A percentile compares a stretch with the other conserved stretches of the same genome.
Conservation (phyloP, 2,888 invertebrate genomes). For the Malthinus seriepunctatus region DNA sequence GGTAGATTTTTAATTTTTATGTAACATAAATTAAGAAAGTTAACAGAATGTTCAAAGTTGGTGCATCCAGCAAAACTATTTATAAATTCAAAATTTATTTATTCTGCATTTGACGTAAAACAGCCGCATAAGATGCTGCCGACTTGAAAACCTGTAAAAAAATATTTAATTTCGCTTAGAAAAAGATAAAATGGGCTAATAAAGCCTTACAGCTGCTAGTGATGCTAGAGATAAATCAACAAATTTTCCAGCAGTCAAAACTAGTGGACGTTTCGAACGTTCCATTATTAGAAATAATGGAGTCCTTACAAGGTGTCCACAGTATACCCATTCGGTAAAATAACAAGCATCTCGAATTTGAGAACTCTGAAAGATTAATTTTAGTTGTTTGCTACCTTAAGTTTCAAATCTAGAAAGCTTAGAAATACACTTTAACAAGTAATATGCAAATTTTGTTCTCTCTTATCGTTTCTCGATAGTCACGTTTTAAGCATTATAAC, state of each 20-base stretch:
- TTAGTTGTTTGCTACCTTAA: not conserved
- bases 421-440: too few relatives aligned
- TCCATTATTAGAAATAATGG: slow-evolving; percentile 40
- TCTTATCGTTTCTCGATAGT: too few relatives aligned
- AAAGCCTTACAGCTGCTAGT: slow-evolving; percentile 26
- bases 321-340: slow-evolving; percentile 36
- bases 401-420: not conserved
- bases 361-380: slow-evolving; percentile 32
- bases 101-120: slow-evolving; percentile 9
- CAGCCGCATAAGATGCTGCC: slow-evolving; percentile 16
- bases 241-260: slow-evolving; percentile 39
- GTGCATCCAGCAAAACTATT: too few relatives aligned
- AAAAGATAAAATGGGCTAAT: too few relatives aligned
- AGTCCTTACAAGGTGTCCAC: slow-evolving; percentile 28
- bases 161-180: not conserved
- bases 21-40: too few relatives aligned
- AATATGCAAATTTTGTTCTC: too few relatives aligned
- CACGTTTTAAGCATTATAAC: too few relatives aligned
- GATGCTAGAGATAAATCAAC: slow-evolving; percentile 36
- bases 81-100: not conserved
- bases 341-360: slow-evolving; percentile 37
- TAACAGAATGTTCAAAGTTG: too few relatives aligned
- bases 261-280: slow-evolving; percentile 36
- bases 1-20: too few relatives aligned
- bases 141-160: slow-evolving; percentile 13